A percentile compares a stretch with the other conserved stretches of the same genome.
Evolutionary conservation across 2,797 vertebrate genomes (phyloP).

Genomic region (Smutsia temminckii): DNA sequence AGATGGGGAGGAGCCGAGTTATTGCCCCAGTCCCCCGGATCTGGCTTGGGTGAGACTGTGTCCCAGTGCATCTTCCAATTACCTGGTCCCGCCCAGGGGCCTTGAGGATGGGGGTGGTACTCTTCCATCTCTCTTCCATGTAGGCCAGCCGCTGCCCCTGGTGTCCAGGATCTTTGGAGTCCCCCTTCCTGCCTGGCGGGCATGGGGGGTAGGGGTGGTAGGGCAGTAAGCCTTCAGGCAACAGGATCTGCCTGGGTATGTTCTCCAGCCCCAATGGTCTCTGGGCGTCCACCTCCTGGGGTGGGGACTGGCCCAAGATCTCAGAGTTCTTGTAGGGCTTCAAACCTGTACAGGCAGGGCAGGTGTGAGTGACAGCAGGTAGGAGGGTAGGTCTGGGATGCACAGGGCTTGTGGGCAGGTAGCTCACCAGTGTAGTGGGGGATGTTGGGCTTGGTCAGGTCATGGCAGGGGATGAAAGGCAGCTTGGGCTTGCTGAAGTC

Average conservation of each 20-base stretch:
- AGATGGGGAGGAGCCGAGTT: neutral
- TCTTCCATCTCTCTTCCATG: constrained; percentile 61
- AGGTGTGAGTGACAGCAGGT: neutral
- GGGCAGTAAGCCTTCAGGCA: constrained; percentile 60
- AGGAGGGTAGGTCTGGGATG: accelerated
- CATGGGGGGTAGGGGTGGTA: constrained; percentile 22
- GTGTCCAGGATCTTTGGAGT: constrained; percentile 18
- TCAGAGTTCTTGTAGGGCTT: constrained; percentile 65
- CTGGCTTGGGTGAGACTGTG: neutral
- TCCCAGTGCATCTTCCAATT: neutral
- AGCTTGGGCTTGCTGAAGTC: constrained; percentile 68
- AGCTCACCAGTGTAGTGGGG: constrained; percentile 73
- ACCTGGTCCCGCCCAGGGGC: constrained; percentile 35
- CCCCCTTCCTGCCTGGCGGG: constrained; percentile 39
- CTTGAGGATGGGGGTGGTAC: neutral
- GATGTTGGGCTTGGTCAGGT: constrained; percentile 65
- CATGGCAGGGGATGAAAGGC: neutral
- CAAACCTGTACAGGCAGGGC: constrained; percentile 28
- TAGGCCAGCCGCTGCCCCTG: constrained; percentile 48
- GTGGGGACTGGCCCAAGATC: constrained; percentile 47
- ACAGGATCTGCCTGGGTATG: neutral
- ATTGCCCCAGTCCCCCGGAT: accelerated
- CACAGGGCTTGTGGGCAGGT: accelerated
- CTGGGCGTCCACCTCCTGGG: neutral
- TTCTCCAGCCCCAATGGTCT: neutral